Evolutionary conservation across 2,113 vertebrate genomes (phyloP).

Genomic region (Amblyornis subalaris): DNA sequence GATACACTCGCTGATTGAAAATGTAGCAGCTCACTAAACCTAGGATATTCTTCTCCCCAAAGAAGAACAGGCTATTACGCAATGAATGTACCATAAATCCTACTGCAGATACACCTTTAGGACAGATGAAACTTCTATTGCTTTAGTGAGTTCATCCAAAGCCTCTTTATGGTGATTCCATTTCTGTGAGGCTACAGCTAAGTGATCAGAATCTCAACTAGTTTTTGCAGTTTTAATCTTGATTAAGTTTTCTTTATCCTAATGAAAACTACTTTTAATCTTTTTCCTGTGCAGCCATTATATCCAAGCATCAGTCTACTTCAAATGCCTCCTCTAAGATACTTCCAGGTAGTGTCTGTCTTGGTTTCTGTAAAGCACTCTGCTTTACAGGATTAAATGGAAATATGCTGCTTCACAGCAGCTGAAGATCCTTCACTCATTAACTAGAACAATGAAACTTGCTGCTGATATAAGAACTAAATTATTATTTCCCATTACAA

Average conservation of each 20-base stretch:
- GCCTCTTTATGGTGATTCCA: not conserved
- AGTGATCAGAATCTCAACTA: not conserved
- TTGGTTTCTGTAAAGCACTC: not conserved
- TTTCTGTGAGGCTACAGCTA: conserved; percentile 1
- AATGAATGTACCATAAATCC: not conserved
- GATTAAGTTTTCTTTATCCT: not conserved
- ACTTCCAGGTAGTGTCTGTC: not conserved
- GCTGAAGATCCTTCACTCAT: not conserved
- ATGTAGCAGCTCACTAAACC: not conserved
- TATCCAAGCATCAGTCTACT: not conserved
- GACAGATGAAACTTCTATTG: not conserved
- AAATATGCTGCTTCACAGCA: not conserved
- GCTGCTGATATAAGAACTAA: not conserved
- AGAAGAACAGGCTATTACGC: not conserved
- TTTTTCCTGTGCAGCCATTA: not conserved
- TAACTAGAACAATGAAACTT: not conserved
- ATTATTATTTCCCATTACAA: not conserved
- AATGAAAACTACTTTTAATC: not conserved
- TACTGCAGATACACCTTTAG: not conserved
- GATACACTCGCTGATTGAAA: not conserved
- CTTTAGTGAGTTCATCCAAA: conserved; percentile 21
- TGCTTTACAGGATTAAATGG: not conserved
- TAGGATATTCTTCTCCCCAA: not conserved
- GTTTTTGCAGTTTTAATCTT: not conserved
- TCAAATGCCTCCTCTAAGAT: not conserved